These are phyloP conservation scores for Heteractis magnifica DNA, from an alignment of 92 coral and sea anemone genomes.

Conservation along the genomic window DNA sequence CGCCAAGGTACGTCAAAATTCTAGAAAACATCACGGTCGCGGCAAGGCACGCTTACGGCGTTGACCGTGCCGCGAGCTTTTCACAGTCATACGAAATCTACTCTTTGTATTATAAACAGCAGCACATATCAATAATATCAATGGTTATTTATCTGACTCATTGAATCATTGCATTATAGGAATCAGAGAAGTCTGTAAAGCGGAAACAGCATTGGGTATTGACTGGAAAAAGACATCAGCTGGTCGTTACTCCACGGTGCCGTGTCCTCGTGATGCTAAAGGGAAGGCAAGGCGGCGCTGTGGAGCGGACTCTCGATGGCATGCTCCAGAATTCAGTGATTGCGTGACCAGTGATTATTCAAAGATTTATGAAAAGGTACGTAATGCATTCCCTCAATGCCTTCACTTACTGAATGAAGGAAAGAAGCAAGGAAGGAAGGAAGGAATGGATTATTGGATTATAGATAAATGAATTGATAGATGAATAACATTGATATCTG, in stretches of 20 bases:
- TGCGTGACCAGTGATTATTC: conserved; percentile 83
- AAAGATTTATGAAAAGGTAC: conserved; percentile 70
- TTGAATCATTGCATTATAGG: not conserved
- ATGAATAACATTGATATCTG: not conserved
- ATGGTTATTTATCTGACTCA: not conserved
- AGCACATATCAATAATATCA: not conserved
- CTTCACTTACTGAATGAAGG: not conserved
- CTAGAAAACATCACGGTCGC: too few relatives aligned
- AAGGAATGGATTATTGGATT: not conserved
- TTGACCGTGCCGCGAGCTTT: not conserved
- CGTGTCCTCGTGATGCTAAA: conserved; percentile 95
- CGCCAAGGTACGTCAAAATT: too few relatives aligned
- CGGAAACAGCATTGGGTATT: conserved; percentile 82
- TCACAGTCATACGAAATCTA: not conserved
- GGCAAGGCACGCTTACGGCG: too few relatives aligned
- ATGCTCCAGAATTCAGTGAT: conserved; percentile 84
- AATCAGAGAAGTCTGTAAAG: conserved; percentile 84
- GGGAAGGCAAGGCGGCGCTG: conserved; percentile 91
- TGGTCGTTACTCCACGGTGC: conserved; percentile 71
- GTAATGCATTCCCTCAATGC: too few relatives aligned
- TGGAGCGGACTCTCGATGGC: conserved; percentile 96
- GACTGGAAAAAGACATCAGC: conserved; percentile 88
- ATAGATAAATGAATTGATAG: not conserved
- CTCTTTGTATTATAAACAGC: too few relatives aligned
- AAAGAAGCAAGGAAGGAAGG: not conserved